Conservation (phyloP, 2,888 invertebrate genomes). For the Agriopis aurantiaria region DNA sequence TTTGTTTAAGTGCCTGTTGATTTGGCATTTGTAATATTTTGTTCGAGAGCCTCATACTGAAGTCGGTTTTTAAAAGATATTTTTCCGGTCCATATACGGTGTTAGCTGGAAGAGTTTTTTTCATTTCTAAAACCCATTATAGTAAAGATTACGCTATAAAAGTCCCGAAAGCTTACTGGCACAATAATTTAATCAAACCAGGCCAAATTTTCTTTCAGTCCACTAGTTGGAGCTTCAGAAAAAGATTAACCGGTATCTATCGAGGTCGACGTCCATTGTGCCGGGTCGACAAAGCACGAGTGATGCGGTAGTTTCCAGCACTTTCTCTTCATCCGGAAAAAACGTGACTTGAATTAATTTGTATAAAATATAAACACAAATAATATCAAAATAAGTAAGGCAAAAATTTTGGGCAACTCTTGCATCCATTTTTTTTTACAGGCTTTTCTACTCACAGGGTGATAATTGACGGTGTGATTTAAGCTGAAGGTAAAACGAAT, state of each 20-base stretch:
- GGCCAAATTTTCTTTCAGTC: conserved; percentile 32
- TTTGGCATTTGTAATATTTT: no score
- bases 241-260: conserved; percentile 72
- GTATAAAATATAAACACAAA: no score
- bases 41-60: no score
- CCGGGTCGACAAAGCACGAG: conserved; percentile 56
- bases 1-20: no score
- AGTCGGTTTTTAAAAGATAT: no score
- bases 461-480: no score
- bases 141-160: conserved; percentile 8
- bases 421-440: no score
- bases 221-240: conserved; percentile 50
- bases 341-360: not conserved
- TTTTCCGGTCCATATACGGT: no score
- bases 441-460: no score
- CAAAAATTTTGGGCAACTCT: no score
- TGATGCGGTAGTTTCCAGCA: conserved; percentile 6
- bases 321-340: not conserved
- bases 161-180: conserved; percentile 20
- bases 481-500: no score
- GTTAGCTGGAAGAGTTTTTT: not conserved
- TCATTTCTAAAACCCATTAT: not conserved
- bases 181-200: conserved; percentile 27
- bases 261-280: conserved; percentile 68
- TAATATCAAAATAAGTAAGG: no score